phyloP scores from a whole-genome alignment of 2,797 vertebrate genomes.

The Pipistrellus pygmaeus region DNA sequence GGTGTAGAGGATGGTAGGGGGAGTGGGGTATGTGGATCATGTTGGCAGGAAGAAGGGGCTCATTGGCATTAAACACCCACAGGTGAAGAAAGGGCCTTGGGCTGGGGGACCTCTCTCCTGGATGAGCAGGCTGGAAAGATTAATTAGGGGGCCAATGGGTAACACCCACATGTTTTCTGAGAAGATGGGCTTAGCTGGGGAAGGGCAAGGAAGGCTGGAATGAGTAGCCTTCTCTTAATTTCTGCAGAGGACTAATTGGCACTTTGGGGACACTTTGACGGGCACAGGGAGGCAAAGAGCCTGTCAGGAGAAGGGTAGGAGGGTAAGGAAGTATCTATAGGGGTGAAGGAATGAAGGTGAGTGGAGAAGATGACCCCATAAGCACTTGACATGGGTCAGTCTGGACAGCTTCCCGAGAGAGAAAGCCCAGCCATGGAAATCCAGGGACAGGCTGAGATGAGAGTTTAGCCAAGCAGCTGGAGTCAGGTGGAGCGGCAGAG shows the following conservation, averaged over 20 bases:
- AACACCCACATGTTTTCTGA: not conserved
- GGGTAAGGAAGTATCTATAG: not conserved
- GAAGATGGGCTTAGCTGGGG: not conserved
- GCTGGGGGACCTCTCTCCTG: not conserved
- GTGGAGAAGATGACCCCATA: not conserved
- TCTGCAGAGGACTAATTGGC: not conserved
- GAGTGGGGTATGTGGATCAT: not conserved
- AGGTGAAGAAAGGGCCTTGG: not conserved
- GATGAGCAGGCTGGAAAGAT: not conserved
- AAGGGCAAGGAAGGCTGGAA: not conserved
- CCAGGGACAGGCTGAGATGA: not conserved
- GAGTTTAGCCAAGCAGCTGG: not conserved
- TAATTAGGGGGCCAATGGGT: not conserved
- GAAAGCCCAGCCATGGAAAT: not conserved
- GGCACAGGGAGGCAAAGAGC: not conserved
- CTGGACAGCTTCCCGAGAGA: not conserved
- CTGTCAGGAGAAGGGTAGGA: not conserved
- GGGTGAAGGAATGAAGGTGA: not conserved
- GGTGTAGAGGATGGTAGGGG: too few relatives aligned
- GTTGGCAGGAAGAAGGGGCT: not conserved
- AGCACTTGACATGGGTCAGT: not conserved
- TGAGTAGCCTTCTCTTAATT: not conserved
- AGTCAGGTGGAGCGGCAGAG: not conserved
- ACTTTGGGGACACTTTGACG: not conserved
- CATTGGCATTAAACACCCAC: not conserved